These are phyloP conservation scores for Actias luna DNA, from an alignment of 2,888 invertebrate species.

Conservation along the genomic window DNA sequence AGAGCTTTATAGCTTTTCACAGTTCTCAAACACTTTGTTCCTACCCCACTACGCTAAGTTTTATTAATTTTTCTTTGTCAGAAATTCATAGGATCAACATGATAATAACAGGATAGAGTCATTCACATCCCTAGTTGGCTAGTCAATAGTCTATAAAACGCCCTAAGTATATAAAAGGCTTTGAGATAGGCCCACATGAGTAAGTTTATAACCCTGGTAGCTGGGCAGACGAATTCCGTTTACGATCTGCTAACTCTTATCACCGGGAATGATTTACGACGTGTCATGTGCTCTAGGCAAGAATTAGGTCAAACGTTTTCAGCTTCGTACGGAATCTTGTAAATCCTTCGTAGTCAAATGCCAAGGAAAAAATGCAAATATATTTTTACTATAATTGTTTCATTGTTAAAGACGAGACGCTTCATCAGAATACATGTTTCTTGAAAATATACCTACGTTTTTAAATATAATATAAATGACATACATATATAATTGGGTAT, in stretches of 20 bases:
- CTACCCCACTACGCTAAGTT: too few relatives aligned
- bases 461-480: neutral
- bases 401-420: neutral
- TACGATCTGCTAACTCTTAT: constrained; percentile 41
- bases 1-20: too few relatives aligned
- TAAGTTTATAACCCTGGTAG: constrained; percentile 37
- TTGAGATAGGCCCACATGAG: constrained; percentile 38
- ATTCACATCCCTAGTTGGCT: constrained; percentile 34
- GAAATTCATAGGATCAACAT: neutral
- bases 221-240: constrained; percentile 32
- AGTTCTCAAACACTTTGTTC: too few relatives aligned
- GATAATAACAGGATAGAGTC: constrained; percentile 24
- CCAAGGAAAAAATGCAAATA: constrained; percentile 28
- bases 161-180: constrained; percentile 39
- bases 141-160: constrained; percentile 38
- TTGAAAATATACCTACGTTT: neutral
- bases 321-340: constrained; percentile 27
- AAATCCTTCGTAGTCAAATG: constrained; percentile 40
- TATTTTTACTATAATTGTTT: constrained; percentile 19
- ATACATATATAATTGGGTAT: too few relatives aligned
- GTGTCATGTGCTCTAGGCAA: constrained; percentile 15
- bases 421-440: neutral
- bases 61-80: neutral
- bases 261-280: constrained; percentile 26
- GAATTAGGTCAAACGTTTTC: constrained; percentile 36